A percentile compares a stretch with the other conserved stretches of the same genome.
phyloP scores from a whole-genome alignment of 1,140 invertebrate genomes.

The Palaemon carinicauda region DNA sequence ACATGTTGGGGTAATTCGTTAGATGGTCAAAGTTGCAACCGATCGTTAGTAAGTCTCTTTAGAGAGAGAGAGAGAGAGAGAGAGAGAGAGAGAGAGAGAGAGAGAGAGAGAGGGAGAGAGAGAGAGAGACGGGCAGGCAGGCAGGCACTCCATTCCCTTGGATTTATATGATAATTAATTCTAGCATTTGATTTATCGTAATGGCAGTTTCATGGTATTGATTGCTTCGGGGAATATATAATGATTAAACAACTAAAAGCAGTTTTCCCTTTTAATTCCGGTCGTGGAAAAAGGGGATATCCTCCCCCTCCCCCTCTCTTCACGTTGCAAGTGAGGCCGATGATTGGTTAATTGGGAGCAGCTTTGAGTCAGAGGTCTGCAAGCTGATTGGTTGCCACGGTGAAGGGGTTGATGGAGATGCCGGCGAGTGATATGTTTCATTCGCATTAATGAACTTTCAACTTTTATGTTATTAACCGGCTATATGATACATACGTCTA shows the following conservation, averaged over 20 bases:
- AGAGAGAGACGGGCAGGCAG: neutral
- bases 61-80: neutral
- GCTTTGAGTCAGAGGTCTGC: conserved; percentile 46
- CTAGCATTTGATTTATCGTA: conserved; percentile 10
- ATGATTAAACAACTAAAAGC: conserved; percentile 36
- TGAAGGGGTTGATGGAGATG: conserved; percentile 26
- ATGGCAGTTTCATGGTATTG: conserved; percentile 18
- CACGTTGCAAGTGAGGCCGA: neutral
- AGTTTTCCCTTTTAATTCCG: no score
- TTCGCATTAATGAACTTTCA: neutral
- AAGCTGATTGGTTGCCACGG: conserved; percentile 27
- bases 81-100: neutral
- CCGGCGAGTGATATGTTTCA: neutral
- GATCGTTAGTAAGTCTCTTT: no score
- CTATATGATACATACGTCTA: no score
- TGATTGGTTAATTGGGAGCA: conserved; percentile 35
- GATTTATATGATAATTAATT: neutral
- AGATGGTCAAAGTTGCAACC: no score
- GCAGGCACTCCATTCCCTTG: neutral
- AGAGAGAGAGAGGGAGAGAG: conserved; percentile 9
- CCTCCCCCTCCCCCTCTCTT: no score
- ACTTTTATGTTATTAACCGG: neutral
- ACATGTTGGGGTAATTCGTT: no score
- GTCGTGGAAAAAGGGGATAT: neutral
- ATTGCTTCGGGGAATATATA: conserved; percentile 5